Evolutionary conservation across 2,113 vertebrate species (phyloP).

Genomic region (Lanius ludovicianus): DNA sequence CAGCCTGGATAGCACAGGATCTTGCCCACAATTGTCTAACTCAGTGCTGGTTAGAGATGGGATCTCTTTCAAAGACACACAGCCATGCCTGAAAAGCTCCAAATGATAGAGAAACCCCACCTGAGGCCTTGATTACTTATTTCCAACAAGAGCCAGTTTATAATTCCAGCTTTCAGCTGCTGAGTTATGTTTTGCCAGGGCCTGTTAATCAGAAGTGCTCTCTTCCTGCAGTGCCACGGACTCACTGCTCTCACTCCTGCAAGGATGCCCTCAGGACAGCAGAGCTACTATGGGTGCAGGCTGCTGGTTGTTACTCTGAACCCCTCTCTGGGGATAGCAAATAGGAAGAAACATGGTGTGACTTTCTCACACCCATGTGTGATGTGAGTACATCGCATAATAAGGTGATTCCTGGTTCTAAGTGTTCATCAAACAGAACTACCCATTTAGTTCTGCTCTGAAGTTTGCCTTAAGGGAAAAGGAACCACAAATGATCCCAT

Average conservation of each 20-base stretch:
- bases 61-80: neutral
- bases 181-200: neutral
- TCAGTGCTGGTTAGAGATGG: neutral
- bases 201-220: neutral
- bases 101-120: neutral
- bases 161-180: neutral
- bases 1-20: neutral
- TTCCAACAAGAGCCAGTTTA: neutral
- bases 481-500: fast-evolving
- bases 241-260: neutral
- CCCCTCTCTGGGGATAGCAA: neutral
- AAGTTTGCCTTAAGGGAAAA: neutral
- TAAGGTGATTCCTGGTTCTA: neutral
- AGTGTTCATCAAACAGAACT: neutral
- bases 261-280: neutral
- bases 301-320: neutral
- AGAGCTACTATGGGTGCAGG: neutral
- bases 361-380: neutral
- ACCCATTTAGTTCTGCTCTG: neutral
- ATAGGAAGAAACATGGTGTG: neutral
- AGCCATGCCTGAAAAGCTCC: neutral
- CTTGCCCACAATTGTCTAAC: neutral
- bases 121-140: neutral
- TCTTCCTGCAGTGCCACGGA: neutral
- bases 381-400: neutral